A percentile compares a stretch with the other conserved stretches of the same genome.
These are phyloP conservation scores for Triplophysa yarkandensis DNA, from an alignment of 2,797 vertebrate species.

Conservation along the genomic window DNA sequence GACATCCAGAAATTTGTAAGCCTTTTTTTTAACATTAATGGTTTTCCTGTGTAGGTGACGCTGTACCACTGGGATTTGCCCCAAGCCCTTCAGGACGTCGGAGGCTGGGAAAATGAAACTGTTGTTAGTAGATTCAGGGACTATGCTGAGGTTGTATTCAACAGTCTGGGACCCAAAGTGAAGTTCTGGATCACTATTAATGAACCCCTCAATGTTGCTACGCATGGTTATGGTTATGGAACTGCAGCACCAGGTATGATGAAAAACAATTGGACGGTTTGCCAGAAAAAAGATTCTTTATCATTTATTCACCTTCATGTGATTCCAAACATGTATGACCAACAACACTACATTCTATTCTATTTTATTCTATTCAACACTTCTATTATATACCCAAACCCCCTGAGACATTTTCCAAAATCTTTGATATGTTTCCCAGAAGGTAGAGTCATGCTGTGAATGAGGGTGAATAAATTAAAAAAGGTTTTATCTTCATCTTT, in stretches of 20 bases:
- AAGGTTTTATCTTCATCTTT: no score
- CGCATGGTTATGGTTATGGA: conserved; percentile 85
- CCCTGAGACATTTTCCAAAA: no score
- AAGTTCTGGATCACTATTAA: conserved; percentile 97
- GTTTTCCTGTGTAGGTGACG: conserved; percentile 78
- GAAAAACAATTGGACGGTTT: not conserved
- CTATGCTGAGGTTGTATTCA: conserved; percentile 88
- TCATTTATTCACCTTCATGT: no score
- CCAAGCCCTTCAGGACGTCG: conserved; percentile 83
- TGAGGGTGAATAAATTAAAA: no score
- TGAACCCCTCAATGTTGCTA: conserved; percentile 86
- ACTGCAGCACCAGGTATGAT: conserved; percentile 85
- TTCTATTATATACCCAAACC: no score
- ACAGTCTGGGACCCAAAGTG: conserved; percentile 86
- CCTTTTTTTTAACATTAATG: not conserved
- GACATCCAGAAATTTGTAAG: no score
- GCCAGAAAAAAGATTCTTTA: no score
- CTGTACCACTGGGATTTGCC: conserved; percentile 97
- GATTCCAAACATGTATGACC: no score
- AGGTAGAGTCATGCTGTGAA: no score
- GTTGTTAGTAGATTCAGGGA: conserved; percentile 82
- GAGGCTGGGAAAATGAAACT: conserved; percentile 92
- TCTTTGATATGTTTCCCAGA: no score
- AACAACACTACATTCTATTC: no score
- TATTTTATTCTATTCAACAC: no score